Conservation (phyloP, 2,888 invertebrate genomes). For the Caenorhabditis sulstoni region DNA sequence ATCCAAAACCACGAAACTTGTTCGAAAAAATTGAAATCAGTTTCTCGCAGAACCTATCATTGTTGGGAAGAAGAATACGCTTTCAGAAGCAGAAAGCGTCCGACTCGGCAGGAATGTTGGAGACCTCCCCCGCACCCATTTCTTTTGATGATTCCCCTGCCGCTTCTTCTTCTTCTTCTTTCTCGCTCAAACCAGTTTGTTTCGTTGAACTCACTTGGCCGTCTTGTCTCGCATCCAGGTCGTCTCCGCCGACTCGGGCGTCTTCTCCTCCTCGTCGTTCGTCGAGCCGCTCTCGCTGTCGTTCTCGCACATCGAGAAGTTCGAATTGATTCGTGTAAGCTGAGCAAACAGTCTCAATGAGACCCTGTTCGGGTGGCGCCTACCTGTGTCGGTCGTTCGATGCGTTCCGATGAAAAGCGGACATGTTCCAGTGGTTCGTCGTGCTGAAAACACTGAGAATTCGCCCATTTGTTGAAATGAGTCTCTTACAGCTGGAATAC, state of each 20-base stretch:
- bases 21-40: too few relatives aligned
- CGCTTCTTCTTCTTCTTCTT: neutral
- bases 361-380: neutral
- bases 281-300: conserved; percentile 48
- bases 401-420: conserved; percentile 21
- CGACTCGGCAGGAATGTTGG: too few relatives aligned
- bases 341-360: neutral
- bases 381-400: conserved; percentile 44
- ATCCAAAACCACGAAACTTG: too few relatives aligned
- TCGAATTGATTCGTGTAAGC: conserved; percentile 52
- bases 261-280: conserved; percentile 34
- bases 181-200: neutral
- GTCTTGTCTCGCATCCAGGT: conserved; percentile 63
- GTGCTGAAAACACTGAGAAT: conserved; percentile 16
- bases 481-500: conserved; percentile 6
- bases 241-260: conserved; percentile 58
- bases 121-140: too few relatives aligned
- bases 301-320: conserved; percentile 45
- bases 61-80: too few relatives aligned
- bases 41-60: too few relatives aligned
- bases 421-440: conserved; percentile 19
- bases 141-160: neutral
- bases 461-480: neutral
- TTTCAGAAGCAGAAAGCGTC: too few relatives aligned
- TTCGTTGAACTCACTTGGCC: conserved; percentile 56